Percentiles rank a stretch among this genome's conserved stretches.
Evolutionary conservation across 2,888 invertebrate species (phyloP).

Genomic region (Griposia aprilina): DNA sequence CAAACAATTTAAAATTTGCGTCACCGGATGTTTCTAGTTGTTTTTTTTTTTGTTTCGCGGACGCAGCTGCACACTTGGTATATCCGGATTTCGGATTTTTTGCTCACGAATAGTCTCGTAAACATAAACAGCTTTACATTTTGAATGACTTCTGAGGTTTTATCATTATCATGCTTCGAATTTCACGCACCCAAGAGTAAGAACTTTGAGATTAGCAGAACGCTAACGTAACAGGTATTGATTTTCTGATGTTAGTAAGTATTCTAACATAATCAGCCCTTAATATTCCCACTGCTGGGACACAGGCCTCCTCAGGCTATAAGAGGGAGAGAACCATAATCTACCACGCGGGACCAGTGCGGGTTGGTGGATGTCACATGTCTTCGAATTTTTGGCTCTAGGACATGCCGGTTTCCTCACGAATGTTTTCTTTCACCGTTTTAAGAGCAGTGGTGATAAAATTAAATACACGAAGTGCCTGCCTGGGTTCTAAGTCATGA

Average conservation of each 20-base stretch:
- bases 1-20: conserved; percentile 55
- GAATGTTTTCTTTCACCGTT: too few species aligned
- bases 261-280: too few species aligned
- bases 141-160: conserved; percentile 11
- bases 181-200: neutral
- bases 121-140: conserved; percentile 22
- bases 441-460: too few species aligned
- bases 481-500: too few species aligned
- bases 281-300: too few species aligned
- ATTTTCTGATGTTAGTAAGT: neutral
- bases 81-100: conserved; percentile 51
- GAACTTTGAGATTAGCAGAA: neutral
- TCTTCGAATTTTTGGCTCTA: too few species aligned
- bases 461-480: too few species aligned
- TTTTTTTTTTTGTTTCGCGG: conserved; percentile 26
- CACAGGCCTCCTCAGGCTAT: too few species aligned
- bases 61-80: conserved; percentile 56
- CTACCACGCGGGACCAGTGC: too few species aligned
- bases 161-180: conserved; percentile 9
- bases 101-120: neutral
- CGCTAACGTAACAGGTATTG: neutral
- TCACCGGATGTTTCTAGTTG: conserved; percentile 46
- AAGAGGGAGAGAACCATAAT: too few species aligned
- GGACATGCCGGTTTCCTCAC: too few species aligned
- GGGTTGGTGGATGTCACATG: too few species aligned